Evolutionary conservation across 2,113 vertebrate species (phyloP).

Genomic region (Cavia aperea): DNA sequence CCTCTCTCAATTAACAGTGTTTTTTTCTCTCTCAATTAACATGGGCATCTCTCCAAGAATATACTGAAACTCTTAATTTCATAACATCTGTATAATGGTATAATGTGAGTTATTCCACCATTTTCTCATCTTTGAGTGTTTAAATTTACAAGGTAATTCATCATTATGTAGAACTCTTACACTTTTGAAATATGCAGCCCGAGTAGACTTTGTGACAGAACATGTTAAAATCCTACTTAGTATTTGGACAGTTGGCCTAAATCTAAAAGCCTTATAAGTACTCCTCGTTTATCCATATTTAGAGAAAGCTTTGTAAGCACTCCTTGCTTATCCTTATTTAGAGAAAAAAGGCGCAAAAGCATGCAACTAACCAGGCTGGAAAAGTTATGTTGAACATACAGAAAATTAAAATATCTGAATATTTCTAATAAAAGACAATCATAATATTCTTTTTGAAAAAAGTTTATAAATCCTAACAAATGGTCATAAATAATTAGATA

Average conservation of each 20-base stretch:
- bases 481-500: neutral
- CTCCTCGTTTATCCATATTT: conserved; percentile 4
- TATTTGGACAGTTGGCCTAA: conserved; percentile 18
- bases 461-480: neutral
- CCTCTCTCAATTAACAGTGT: neutral
- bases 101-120: neutral
- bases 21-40: neutral
- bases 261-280: conserved; percentile 15
- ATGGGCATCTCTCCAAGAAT: neutral
- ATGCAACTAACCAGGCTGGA: neutral
- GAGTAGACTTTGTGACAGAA: conserved; percentile 38
- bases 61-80: conserved; percentile 37
- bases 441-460: neutral
- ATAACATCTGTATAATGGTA: conserved; percentile 21
- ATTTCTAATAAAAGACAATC: conserved; percentile 36
- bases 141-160: conserved; percentile 31
- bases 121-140: conserved; percentile 34
- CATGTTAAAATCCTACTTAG: conserved; percentile 14
- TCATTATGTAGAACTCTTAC: conserved; percentile 32
- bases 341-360: conserved; percentile 4
- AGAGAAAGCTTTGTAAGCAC: conserved; percentile 8
- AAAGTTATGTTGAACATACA: neutral
- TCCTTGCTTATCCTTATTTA: conserved; percentile 12
- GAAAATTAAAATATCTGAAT: conserved; percentile 27
- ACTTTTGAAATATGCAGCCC: neutral